Conservation (phyloP, 2,888 invertebrate genomes). For the Mantis religiosa region DNA sequence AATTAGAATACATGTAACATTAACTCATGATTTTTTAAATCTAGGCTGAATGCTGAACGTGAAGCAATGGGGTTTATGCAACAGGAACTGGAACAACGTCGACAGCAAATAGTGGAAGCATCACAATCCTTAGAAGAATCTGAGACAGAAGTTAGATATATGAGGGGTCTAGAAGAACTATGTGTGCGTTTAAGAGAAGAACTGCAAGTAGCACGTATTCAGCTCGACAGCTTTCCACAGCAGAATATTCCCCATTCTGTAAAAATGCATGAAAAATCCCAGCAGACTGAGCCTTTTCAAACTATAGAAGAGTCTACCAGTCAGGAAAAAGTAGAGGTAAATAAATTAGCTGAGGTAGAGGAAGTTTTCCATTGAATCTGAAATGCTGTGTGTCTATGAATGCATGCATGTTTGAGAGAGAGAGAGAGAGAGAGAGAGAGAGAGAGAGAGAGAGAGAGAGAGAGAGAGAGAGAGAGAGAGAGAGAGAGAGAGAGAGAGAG, state of each 20-base stretch:
- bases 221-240: neutral
- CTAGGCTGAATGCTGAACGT: slow-evolving; percentile 25
- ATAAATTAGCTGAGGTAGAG: neutral
- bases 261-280: neutral
- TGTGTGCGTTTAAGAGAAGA: slow-evolving; percentile 1
- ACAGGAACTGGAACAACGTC: slow-evolving; percentile 18
- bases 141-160: slow-evolving; percentile 1
- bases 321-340: neutral
- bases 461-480: too few species aligned
- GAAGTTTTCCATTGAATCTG: too few species aligned
- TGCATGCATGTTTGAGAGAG: too few species aligned
- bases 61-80: slow-evolving; percentile 16
- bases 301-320: neutral
- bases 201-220: slow-evolving; percentile 17
- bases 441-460: too few species aligned
- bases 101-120: slow-evolving; percentile 16
- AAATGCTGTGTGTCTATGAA: too few species aligned
- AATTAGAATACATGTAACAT: too few species aligned
- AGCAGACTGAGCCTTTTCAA: neutral
- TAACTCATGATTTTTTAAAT: neutral
- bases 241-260: neutral
- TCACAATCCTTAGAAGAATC: slow-evolving; percentile 20
- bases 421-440: too few species aligned
- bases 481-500: too few species aligned
- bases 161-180: slow-evolving; percentile 21